These are phyloP conservation scores for Drusus annulatus DNA, from an alignment of 1,140 invertebrate species.

Conservation along the genomic window DNA sequence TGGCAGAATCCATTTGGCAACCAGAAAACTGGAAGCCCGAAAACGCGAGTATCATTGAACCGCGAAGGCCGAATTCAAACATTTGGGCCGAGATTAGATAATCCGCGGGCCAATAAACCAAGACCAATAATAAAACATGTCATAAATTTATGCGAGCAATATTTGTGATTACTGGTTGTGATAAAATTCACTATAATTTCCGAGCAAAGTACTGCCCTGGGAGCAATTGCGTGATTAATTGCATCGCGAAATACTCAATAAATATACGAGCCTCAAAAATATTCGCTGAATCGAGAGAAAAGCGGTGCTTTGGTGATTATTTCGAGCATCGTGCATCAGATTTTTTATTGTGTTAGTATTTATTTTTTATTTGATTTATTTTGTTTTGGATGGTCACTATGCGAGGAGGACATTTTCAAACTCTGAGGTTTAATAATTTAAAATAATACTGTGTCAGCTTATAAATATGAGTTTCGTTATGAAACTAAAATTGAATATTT, in stretches of 20 bases:
- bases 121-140: constrained; percentile 49
- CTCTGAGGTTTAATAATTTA: too few relatives aligned
- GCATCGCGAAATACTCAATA: constrained; percentile 13
- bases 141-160: constrained; percentile 47
- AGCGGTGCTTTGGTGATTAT: too few relatives aligned
- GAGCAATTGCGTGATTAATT: constrained; percentile 39
- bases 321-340: too few relatives aligned
- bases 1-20: not conserved
- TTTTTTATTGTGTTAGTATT: too few relatives aligned
- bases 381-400: too few relatives aligned
- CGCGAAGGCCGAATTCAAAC: constrained; percentile 2
- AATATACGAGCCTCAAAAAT: constrained; percentile 3
- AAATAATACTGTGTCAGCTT: too few relatives aligned
- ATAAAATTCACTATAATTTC: constrained; percentile 50
- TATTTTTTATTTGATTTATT: too few relatives aligned
- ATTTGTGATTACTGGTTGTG: constrained; percentile 37
- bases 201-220: constrained; percentile 32
- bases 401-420: too few relatives aligned
- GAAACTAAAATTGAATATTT: too few relatives aligned
- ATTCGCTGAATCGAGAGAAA: not conserved
- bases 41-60: constrained; percentile 1
- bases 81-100: constrained; percentile 5
- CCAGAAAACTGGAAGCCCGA: not conserved
- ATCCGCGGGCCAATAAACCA: constrained; percentile 6
- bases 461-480: too few relatives aligned